Evolutionary conservation across 2,888 invertebrate genomes (phyloP), one percentile per base, ranked within the genome.

Genomic region (Drosophila greeni): DNA sequence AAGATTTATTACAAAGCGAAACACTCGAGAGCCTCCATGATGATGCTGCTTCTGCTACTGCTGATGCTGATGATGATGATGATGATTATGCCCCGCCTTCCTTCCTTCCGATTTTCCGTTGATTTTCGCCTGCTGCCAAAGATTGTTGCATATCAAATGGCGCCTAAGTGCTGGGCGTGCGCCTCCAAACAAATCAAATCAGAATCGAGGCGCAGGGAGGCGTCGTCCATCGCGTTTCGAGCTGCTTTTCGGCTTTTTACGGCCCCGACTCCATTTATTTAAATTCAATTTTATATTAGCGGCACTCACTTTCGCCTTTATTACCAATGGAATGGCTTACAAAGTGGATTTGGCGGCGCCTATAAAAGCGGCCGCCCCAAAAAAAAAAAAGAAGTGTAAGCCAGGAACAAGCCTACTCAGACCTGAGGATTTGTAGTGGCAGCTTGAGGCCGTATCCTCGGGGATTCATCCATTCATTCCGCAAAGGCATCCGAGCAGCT

Each of bases 201-300:
- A 69, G 65, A 75, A 70, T 70, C 73, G 82, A 49, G 81, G 75
- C 71, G 53, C 29, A 14, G 29, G 20, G 31, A 47, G 45, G 45
- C 29, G 45, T 20, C 45, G 20, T 29, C 20, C 45, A 14, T 20
- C 45, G 45, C 45, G 45, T 20, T 47, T 47, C 45, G 45, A 31
- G 45, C 45, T 56, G 43, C 61, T 62, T 69, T 62, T 70, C 48
- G 55, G 68, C 68, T 74, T 82, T 61, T 79, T 82, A 74, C 68
- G 82, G 59, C 68, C 74, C 68, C 80, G 66, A 66, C 74, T 84
- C 72, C 84, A 79, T 80, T 82, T 80, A 81, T 81, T 81, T 84
- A 82, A 81, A 84, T 81, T 81, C 85, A 84, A 81, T 84, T 84
- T 84, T 55, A 75, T 82, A 79, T 84, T 81, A 79, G 82, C 79